phyloP scores from a whole-genome alignment of 2,888 invertebrate genomes.

The Drosophila quinaria region DNA sequence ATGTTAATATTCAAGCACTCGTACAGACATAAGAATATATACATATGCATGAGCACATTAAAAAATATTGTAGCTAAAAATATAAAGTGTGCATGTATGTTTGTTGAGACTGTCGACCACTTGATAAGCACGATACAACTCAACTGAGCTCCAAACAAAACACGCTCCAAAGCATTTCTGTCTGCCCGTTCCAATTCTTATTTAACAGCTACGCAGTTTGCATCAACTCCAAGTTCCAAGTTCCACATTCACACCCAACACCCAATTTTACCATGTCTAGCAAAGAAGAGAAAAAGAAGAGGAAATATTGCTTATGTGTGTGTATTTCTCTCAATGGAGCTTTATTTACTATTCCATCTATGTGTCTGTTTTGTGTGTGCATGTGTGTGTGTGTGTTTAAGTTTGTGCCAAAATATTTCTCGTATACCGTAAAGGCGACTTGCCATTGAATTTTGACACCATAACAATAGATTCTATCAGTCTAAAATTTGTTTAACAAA shows the following conservation, averaged over 20 bases:
- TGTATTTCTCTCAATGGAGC: slow-evolving; percentile 34
- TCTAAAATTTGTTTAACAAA: neutral
- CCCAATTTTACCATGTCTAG: slow-evolving; percentile 20
- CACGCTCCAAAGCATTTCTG: slow-evolving; percentile 31
- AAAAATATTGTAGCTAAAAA: slow-evolving; percentile 40
- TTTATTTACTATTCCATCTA: slow-evolving; percentile 27
- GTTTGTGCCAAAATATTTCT: slow-evolving; percentile 32
- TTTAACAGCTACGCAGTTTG: slow-evolving; percentile 45
- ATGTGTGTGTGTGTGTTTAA: neutral
- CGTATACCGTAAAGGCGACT: slow-evolving; percentile 43
- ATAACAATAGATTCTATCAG: neutral
- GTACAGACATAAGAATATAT: slow-evolving; percentile 5
- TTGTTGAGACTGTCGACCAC: slow-evolving; percentile 2
- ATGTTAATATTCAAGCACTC: slow-evolving; percentile 42
- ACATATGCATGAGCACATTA: slow-evolving; percentile 29
- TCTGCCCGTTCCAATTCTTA: slow-evolving; percentile 41
- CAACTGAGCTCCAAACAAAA: slow-evolving; percentile 23
- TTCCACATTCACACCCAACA: slow-evolving; percentile 10
- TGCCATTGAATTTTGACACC: slow-evolving; percentile 8
- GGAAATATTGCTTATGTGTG: slow-evolving; percentile 1
- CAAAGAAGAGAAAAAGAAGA: slow-evolving; percentile 6
- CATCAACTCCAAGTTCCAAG: slow-evolving; percentile 2
- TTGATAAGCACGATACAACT: slow-evolving; percentile 19
- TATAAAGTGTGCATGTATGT: slow-evolving; percentile 18
- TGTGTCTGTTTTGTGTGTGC: neutral